Conservation (phyloP, 2,888 invertebrate genomes). For the Eupithecia exiguata region DNA sequence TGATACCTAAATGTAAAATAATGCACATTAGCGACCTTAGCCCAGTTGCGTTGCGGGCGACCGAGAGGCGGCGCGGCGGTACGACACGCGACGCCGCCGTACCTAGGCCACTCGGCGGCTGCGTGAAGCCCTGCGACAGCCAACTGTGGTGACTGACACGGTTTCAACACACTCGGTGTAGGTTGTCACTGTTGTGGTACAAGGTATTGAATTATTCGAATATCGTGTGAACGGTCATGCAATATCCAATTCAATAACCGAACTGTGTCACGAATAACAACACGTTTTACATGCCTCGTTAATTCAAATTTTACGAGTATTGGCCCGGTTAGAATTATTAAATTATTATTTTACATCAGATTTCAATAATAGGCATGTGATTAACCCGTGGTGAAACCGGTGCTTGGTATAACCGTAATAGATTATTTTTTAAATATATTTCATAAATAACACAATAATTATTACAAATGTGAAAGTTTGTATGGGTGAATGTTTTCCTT, state of each 20-base stretch:
- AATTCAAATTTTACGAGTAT: background rate
- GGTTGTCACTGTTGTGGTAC: conserved; percentile 35
- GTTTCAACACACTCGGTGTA: conserved; percentile 53
- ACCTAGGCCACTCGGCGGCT: conserved; percentile 39
- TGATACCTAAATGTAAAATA: conserved; percentile 42
- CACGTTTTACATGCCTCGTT: conserved; percentile 8
- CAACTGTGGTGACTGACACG: conserved; percentile 52
- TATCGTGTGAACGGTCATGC: conserved; percentile 30
- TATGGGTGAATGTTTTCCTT: background rate
- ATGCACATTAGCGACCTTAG: conserved; percentile 75
- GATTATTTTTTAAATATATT: background rate
- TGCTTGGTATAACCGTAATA: background rate
- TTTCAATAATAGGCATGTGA: conserved; percentile 1
- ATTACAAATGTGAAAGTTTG: background rate
- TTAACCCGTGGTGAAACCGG: background rate
- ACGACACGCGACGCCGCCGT: conserved; percentile 44
- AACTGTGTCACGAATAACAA: conserved; percentile 14
- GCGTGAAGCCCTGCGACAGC: conserved; percentile 49
- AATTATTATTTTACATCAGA: background rate
- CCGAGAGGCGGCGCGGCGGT: conserved; percentile 41
- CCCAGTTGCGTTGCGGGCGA: conserved; percentile 67
- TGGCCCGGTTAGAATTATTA: background rate
- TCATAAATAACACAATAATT: background rate
- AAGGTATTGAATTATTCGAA: conserved; percentile 29
- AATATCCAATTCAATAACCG: conserved; percentile 17